Conservation (phyloP, 2,888 invertebrate species). For the Drosophila tanythrix region DNA sequence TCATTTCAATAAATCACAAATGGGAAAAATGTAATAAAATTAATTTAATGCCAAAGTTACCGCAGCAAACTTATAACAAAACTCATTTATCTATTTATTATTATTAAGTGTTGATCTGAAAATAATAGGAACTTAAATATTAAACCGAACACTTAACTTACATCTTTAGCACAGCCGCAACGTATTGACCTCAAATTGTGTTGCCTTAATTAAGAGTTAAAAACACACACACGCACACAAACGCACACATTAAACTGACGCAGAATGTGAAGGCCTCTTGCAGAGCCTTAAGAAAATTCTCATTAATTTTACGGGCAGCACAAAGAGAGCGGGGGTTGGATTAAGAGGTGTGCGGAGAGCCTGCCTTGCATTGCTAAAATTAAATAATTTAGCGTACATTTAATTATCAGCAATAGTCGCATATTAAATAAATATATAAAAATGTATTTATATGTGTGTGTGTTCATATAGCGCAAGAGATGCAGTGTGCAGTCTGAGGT, state of each 20-base stretch:
- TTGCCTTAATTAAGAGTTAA: constrained; percentile 62
- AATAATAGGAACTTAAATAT: not conserved
- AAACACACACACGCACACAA: constrained; percentile 1
- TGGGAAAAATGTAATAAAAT: not conserved
- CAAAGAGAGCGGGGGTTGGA: constrained; percentile 18
- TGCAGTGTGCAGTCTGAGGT: constrained; percentile 72
- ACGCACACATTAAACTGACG: constrained; percentile 7
- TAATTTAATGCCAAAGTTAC: no score
- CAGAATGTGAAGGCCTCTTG: constrained; percentile 42
- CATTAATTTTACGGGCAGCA: constrained; percentile 50
- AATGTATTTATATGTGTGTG: constrained; percentile 7
- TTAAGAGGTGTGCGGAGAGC: not conserved
- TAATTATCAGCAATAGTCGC: constrained; percentile 67
- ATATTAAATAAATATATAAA: constrained; percentile 10
- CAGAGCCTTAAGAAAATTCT: constrained; percentile 51
- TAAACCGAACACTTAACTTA: not conserved
- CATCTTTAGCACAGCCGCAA: constrained; percentile 20
- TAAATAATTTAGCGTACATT: constrained; percentile 61
- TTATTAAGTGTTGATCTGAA: not conserved
- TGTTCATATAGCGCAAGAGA: constrained; percentile 41
- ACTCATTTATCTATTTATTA: not conserved
- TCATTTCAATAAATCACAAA: constrained; percentile 21
- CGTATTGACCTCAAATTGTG: constrained; percentile 59
- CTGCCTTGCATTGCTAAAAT: constrained; percentile 34
- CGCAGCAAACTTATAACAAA: not conserved